phyloP scores from a whole-genome alignment of 2,888 invertebrate species.

The Drosophila siamana region DNA sequence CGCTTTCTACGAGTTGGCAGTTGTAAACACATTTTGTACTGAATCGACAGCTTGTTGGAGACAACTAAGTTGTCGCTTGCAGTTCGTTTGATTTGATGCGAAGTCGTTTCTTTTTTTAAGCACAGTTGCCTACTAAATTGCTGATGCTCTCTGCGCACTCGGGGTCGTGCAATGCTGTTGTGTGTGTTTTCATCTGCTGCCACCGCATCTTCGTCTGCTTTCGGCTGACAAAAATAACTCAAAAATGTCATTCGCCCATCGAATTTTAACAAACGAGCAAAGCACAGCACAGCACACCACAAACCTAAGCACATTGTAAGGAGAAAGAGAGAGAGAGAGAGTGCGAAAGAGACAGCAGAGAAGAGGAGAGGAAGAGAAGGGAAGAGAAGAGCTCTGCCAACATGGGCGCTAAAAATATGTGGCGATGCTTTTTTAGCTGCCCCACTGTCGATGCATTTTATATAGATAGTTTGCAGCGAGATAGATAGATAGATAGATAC shows the following conservation, averaged over 20 bases:
- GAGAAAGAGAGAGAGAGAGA: background rate
- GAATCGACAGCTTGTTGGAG: too few species aligned
- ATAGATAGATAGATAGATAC: too few species aligned
- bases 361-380: constrained; percentile 20
- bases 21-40: too few species aligned
- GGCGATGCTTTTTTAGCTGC: constrained; percentile 70
- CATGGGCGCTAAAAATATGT: constrained; percentile 78
- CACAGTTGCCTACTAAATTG: constrained; percentile 42
- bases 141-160: too few species aligned
- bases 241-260: constrained; percentile 83
- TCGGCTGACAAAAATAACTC: constrained; percentile 80
- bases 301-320: constrained; percentile 20
- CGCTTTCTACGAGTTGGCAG: too few species aligned
- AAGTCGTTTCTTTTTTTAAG: constrained; percentile 35
- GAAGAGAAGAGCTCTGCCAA: constrained; percentile 51
- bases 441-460: constrained; percentile 74
- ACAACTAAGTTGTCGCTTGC: constrained; percentile 74
- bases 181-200: too few species aligned
- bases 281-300: too few species aligned
- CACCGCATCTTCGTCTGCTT: constrained; percentile 32
- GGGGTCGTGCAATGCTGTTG: constrained; percentile 31
- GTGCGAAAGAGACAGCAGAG: background rate
- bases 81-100: constrained; percentile 54
- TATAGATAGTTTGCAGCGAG: constrained; percentile 68
- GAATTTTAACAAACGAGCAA: constrained; percentile 82